Evolutionary conservation across 1,140 invertebrate genomes (phyloP), one percentile per base, ranked within the genome.

Genomic region (Anoplophora glabripennis): DNA sequence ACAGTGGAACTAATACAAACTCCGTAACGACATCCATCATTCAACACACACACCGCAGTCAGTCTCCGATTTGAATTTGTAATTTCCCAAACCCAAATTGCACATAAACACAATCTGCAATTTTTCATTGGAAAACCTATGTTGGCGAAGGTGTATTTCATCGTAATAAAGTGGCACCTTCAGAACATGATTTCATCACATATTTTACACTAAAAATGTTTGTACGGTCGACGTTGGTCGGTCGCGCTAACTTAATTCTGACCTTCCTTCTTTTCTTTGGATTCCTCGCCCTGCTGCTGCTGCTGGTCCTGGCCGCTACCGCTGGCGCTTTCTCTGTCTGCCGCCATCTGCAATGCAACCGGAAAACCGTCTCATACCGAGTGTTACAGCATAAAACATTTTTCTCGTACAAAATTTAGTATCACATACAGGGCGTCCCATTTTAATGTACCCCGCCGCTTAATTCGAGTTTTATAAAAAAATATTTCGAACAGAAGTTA

Each of bases 341-440:
- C 81, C 12, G 87, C 86, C 88, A 90, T 90, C 86, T 89, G 72
- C 64, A 58, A 69, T 10, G 17, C 14, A 37, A 38, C 8, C 1
- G 35, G 18, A 48, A 42, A 35, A n/a, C 7, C 10, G 33, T 37
- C 9, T 35, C 2, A 28, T n/a, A 15, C 12, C 11, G 18, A 52
- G 36, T 28, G 15, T 33, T 12, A 35, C 36, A 45, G 36, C 2
- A 54, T 11, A n/a, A 37, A 42, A 18, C n/a, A n/a, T n/a, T n/a
- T n/a, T n/a, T n/a, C n/a, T n/a, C n/a, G n/a, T n/a, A n/a, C n/a
- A n/a, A n/a, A n/a, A n/a, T n/a, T n/a, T n/a, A n/a, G n/a, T n/a
- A n/a, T n/a, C n/a, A n/a, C n/a, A n/a, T n/a, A n/a, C n/a, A n/a
- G n/a, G n/a, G n/a, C n/a, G n/a, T n/a, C n/a, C n/a, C n/a, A n/a